Evolutionary conservation across 64 coral and sea anemone genomes (phyloP).

Genomic region (Montipora cactus): DNA sequence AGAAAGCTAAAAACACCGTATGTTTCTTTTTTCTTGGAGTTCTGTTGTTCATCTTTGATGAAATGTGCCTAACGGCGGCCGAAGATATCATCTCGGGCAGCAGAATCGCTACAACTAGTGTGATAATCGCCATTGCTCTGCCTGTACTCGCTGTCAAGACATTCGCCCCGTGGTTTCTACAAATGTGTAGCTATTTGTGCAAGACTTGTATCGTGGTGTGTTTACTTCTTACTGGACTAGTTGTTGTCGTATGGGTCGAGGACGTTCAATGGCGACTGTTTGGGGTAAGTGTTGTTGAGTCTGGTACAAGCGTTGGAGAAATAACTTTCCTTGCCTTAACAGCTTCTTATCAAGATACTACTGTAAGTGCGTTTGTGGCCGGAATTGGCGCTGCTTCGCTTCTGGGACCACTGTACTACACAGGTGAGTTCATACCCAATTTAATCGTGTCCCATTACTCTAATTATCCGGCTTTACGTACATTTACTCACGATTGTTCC

Average conservation of each 20-base stretch:
- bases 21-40: slow-evolving; percentile 62
- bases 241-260: slow-evolving; percentile 46
- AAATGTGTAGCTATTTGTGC: slow-evolving; percentile 53
- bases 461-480: no score
- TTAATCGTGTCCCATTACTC: no score
- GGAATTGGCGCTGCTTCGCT: slow-evolving; percentile 71
- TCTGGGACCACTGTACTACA: slow-evolving; percentile 70
- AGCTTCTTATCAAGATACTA: slow-evolving; percentile 52
- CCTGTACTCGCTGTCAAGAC: slow-evolving; percentile 57
- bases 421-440: slow-evolving; percentile 45
- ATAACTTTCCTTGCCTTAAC: slow-evolving; percentile 74
- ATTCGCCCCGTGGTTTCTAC: slow-evolving; percentile 66
- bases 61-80: slow-evolving; percentile 63
- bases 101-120: slow-evolving; percentile 50
- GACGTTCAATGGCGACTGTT: slow-evolving; percentile 45
- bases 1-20: slow-evolving; percentile 45
- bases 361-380: slow-evolving; percentile 74
- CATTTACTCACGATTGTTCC: no score
- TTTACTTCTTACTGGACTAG: slow-evolving; percentile 45
- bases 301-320: slow-evolving; percentile 62
- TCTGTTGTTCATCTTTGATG: slow-evolving; percentile 65
- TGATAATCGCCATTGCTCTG: slow-evolving; percentile 74
- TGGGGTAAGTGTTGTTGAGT: slow-evolving; percentile 61
- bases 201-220: slow-evolving; percentile 43
- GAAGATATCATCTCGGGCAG: slow-evolving; percentile 72